A percentile compares a stretch with the other conserved stretches of the same genome.
These are phyloP conservation scores for Sorex fumeus DNA, from an alignment of 2,113 vertebrate species.

Conservation along the genomic window DNA sequence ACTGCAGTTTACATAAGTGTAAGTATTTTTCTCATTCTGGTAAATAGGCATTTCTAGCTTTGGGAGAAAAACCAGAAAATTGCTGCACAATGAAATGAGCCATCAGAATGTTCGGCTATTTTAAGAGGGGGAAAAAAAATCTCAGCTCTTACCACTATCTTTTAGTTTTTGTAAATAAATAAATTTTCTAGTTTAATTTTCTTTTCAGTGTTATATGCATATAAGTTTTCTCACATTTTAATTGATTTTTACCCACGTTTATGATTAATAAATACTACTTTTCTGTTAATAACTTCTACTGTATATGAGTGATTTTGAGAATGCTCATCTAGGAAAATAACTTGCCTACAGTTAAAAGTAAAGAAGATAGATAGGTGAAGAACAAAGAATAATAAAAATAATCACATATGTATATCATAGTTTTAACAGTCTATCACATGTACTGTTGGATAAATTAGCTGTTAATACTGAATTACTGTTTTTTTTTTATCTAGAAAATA, in stretches of 20 bases:
- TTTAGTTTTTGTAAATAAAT: slow-evolving; percentile 73
- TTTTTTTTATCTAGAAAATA: slow-evolving; percentile 34
- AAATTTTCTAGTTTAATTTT: slow-evolving; percentile 79
- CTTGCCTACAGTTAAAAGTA: neutral
- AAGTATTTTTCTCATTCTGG: slow-evolving; percentile 81
- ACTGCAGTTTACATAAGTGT: slow-evolving; percentile 75
- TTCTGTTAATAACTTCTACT: slow-evolving; percentile 24
- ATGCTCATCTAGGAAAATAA: slow-evolving; percentile 6
- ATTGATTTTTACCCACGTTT: slow-evolving; percentile 58
- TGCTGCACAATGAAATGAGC: slow-evolving; percentile 70
- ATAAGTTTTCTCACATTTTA: slow-evolving; percentile 61
- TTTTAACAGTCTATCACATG: neutral
- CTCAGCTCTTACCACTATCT: slow-evolving; percentile 20
- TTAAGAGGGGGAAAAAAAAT: slow-evolving; percentile 14
- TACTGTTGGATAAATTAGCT: neutral
- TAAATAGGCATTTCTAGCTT: slow-evolving; percentile 78
- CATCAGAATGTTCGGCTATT: slow-evolving; percentile 66
- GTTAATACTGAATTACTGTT: neutral
- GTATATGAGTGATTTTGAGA: slow-evolving; percentile 47
- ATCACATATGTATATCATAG: neutral
- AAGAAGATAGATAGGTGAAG: neutral
- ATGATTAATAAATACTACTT: slow-evolving; percentile 57
- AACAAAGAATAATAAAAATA: neutral
- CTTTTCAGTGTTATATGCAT: slow-evolving; percentile 55
- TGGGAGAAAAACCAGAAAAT: slow-evolving; percentile 76